A percentile compares a stretch with the other conserved stretches of the same genome.
phyloP scores from a whole-genome alignment of 1,140 invertebrate species.

The Drosophila ambigua region DNA sequence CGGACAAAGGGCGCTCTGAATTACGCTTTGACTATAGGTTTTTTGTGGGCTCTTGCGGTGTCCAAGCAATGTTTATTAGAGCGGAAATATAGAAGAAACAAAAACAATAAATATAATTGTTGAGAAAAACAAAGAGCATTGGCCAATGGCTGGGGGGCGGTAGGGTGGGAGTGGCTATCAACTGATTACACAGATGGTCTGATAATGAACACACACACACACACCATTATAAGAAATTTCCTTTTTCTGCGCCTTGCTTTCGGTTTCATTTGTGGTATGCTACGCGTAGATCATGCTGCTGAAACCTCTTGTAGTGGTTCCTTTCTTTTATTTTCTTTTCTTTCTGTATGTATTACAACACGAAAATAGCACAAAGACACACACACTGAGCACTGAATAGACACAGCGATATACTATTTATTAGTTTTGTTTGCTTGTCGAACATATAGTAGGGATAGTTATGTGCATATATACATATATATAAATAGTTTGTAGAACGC shows the following conservation, averaged over 20 bases:
- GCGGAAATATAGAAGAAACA: constrained; percentile 42
- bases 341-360: constrained; percentile 44
- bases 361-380: constrained; percentile 48
- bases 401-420: constrained; percentile 28
- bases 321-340: background rate
- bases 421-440: constrained; percentile 30
- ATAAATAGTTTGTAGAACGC: background rate
- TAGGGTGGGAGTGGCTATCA: constrained; percentile 1
- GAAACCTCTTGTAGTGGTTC: constrained; percentile 9
- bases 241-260: constrained; percentile 33
- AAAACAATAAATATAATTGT: background rate
- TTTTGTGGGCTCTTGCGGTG: background rate
- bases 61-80: constrained; percentile 34
- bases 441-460: background rate
- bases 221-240: constrained; percentile 51
- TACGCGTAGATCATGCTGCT: constrained; percentile 19
- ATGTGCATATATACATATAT: constrained; percentile 3
- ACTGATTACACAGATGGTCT: constrained; percentile 23
- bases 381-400: background rate
- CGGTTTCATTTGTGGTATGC: constrained; percentile 40
- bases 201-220: constrained; percentile 27
- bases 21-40: background rate
- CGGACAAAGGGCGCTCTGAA: background rate
- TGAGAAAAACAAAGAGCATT: constrained; percentile 11
- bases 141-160: constrained; percentile 19